Evolutionary conservation across 2,113 vertebrate genomes (phyloP).

Genomic region (Lamprotornis superbus): DNA sequence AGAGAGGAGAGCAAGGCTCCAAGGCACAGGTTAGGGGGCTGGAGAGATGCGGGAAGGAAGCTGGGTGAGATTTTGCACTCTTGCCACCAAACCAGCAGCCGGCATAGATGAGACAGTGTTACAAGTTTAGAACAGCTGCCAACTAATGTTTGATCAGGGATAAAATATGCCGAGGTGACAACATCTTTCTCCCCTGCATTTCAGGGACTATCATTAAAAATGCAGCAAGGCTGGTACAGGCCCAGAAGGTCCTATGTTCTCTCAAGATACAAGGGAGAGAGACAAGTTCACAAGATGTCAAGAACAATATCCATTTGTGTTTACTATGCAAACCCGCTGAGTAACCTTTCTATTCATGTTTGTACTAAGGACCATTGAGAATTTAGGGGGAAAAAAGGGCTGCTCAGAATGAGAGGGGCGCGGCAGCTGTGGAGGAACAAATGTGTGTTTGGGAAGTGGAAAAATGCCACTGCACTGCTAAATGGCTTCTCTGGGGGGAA

Average conservation of each 20-base stretch:
- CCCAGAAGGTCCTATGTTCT: conserved; percentile 81
- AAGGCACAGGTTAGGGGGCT: not conserved
- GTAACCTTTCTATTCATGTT: conserved; percentile 72
- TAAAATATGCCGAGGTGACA: conserved; percentile 94
- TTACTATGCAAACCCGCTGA: conserved; percentile 75
- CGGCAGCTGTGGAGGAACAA: not conserved
- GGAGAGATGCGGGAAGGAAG: conserved; percentile 24
- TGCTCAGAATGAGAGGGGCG: not conserved
- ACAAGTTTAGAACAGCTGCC: conserved; percentile 86
- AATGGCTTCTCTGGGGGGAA: not conserved
- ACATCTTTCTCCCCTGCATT: conserved; percentile 86
- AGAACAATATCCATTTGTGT: conserved; percentile 84
- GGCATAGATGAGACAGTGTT: conserved; percentile 83
- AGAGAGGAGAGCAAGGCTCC: not conserved
- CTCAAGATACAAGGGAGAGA: conserved; percentile 81
- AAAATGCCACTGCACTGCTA: not conserved
- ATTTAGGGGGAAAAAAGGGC: conserved; percentile 23
- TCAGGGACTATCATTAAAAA: conserved; percentile 90
- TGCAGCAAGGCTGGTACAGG: conserved; percentile 80
- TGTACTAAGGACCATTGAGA: conserved; percentile 70
- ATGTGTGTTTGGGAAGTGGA: not conserved
- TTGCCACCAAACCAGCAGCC: conserved; percentile 72
- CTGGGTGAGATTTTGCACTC: conserved; percentile 75
- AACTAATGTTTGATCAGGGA: conserved; percentile 93
- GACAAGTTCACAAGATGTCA: conserved; percentile 88